Evolutionary conservation across 2,888 invertebrate species (phyloP).

Genomic region (Drosophila silvestris): DNA sequence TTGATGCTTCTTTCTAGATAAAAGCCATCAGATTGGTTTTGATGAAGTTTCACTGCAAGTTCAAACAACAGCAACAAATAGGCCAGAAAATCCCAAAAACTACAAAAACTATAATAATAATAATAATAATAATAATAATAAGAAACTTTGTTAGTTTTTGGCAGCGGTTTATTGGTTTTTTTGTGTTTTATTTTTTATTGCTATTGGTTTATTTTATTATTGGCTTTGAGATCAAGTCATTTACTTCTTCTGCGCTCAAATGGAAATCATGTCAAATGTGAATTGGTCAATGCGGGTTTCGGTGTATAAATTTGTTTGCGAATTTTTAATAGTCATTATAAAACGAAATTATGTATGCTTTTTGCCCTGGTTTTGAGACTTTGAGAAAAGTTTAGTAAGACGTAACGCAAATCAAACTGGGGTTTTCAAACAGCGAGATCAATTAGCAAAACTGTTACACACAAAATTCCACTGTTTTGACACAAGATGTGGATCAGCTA

Average conservation of each 20-base stretch:
- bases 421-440: conserved; percentile 45
- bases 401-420: conserved; percentile 58
- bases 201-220: conserved; percentile 18
- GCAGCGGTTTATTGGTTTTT: conserved; percentile 14
- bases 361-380: conserved; percentile 4
- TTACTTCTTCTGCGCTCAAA: conserved; percentile 1
- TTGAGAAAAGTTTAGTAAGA: conserved; percentile 26
- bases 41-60: neutral
- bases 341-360: conserved; percentile 19
- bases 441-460: conserved; percentile 46
- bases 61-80: neutral
- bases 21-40: neutral
- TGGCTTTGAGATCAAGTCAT: conserved; percentile 17
- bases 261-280: conserved; percentile 32
- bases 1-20: neutral
- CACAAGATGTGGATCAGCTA: neutral
- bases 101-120: conserved; percentile 15
- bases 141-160: conserved; percentile 27
- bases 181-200: conserved; percentile 12
- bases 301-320: conserved; percentile 48
- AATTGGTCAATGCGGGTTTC: conserved; percentile 40
- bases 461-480: neutral
- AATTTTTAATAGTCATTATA: conserved; percentile 35
- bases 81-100: neutral
- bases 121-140: conserved; percentile 4